phyloP scores from a whole-genome alignment of 2,888 invertebrate genomes.

The Megaustenia siamemsis region DNA sequence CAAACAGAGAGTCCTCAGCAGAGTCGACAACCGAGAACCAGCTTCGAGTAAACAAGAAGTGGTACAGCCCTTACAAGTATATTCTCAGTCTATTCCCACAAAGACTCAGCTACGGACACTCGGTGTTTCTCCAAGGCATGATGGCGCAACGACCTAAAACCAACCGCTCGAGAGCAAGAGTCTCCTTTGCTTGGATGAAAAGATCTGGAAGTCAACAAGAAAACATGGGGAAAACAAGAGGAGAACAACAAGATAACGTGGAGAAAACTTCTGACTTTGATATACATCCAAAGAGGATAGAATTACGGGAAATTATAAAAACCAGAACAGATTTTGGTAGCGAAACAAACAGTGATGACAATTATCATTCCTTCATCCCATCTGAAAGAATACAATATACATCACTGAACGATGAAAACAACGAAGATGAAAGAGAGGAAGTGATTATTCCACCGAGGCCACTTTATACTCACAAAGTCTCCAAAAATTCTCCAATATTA shows the following conservation, averaged over 20 bases:
- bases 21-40: neutral
- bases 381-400: neutral
- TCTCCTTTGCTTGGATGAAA: neutral
- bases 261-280: neutral
- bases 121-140: neutral
- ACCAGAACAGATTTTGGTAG: neutral
- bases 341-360: neutral
- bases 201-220: neutral
- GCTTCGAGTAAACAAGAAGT: neutral
- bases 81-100: neutral
- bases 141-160: neutral
- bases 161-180: neutral
- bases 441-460: neutral
- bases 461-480: neutral
- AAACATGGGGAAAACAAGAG: neutral
- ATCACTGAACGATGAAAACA: neutral
- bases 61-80: slow-evolving; percentile 11
- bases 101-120: neutral
- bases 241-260: neutral
- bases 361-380: neutral
- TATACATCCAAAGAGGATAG: neutral
- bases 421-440: neutral
- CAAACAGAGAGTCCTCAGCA: neutral
- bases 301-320: neutral
- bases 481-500: neutral